phyloP scores from a whole-genome alignment of 2,888 invertebrate genomes.

The Ephialtes manifestator region DNA sequence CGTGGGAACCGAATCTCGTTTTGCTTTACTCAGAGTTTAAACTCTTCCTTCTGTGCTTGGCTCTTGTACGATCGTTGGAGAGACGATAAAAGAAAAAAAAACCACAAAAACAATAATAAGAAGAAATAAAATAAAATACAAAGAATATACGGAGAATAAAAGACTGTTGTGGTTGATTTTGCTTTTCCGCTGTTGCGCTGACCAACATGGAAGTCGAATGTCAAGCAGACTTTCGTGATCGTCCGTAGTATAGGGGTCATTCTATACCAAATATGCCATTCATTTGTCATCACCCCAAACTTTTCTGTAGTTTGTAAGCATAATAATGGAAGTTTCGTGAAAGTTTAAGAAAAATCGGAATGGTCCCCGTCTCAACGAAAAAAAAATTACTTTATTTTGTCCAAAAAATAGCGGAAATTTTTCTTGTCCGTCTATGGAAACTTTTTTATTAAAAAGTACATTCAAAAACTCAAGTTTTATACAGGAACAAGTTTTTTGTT shows the following conservation, averaged over 20 bases:
- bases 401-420: too few species aligned
- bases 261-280: too few species aligned
- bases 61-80: slow-evolving; percentile 40
- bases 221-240: slow-evolving; percentile 23
- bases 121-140: slow-evolving; percentile 32
- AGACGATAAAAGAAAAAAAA: not conserved
- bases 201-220: slow-evolving; percentile 32
- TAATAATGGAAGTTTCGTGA: too few species aligned
- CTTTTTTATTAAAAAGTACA: too few species aligned
- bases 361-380: too few species aligned
- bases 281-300: too few species aligned
- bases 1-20: slow-evolving; percentile 60
- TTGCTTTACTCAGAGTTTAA: slow-evolving; percentile 44
- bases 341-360: too few species aligned
- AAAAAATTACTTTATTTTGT: too few species aligned
- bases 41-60: slow-evolving; percentile 49
- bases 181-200: slow-evolving; percentile 31
- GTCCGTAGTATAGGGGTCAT: not conserved
- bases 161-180: slow-evolving; percentile 43
- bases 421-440: too few species aligned
- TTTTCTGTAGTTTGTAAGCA: too few species aligned
- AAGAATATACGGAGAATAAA: slow-evolving; percentile 39
- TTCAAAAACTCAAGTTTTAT: too few species aligned
- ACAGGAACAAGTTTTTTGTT: too few species aligned
- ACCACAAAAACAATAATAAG: slow-evolving; percentile 21